phyloP scores from a whole-genome alignment of 64 coral and sea anemone genomes.

The Hydrozoanthus tunicans region DNA sequence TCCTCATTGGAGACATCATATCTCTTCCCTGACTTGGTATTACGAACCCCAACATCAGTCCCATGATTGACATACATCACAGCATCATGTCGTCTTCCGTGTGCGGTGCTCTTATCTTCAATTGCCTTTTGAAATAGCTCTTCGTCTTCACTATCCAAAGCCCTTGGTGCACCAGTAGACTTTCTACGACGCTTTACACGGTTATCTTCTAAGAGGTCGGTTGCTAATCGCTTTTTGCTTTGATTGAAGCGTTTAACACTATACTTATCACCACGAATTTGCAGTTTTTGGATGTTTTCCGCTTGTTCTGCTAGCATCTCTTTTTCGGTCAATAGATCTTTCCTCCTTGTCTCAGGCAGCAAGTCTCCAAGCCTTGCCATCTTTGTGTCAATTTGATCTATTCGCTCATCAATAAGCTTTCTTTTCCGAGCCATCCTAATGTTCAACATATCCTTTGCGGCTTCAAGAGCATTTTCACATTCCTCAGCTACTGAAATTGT shows the following conservation, averaged over 20 bases:
- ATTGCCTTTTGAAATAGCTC: conserved; percentile 33
- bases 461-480: conserved; percentile 8
- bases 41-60: conserved; percentile 6
- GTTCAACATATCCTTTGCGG: background rate
- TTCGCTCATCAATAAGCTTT: background rate
- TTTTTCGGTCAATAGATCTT: background rate
- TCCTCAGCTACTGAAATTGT: background rate
- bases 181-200: background rate
- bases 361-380: background rate
- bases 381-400: background rate
- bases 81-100: conserved; percentile 56
- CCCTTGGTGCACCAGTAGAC: background rate
- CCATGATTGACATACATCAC: conserved; percentile 33
- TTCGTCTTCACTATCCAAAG: conserved; percentile 54
- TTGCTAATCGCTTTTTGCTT: background rate
- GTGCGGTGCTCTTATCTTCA: conserved; percentile 49
- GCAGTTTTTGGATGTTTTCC: conserved; percentile 4
- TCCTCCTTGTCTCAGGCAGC: background rate
- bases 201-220: background rate
- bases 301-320: background rate
- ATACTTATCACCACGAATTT: background rate
- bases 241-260: background rate
- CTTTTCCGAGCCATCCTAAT: background rate
- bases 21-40: background rate
- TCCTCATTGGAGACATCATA: conserved; percentile 30